Evolutionary conservation across 2,888 invertebrate genomes (phyloP), one percentile per base, ranked within the genome.

Genomic region (Polylopha cassiicola): DNA sequence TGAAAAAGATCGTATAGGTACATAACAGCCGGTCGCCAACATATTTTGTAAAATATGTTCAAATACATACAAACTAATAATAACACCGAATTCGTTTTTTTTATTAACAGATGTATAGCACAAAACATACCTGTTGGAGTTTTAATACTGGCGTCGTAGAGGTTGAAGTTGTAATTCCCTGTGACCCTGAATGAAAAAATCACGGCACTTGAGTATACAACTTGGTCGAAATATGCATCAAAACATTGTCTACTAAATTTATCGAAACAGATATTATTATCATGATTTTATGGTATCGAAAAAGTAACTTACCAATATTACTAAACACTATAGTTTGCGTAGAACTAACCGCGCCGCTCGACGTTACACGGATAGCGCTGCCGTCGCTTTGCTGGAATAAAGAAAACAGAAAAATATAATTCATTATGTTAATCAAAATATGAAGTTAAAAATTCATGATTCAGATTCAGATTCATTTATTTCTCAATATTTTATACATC

Each of bases 241-340:
- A n/a, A n/a, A 3, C 16, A 21, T 15, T n/a, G 20, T 24, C 2
- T 22, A 7, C 3, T 9, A 10, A 22, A 15, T 3, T 21, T 9
- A 21, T 1, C 11, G 20, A 2, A 13, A 4, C 17, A 11, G 2
- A 16, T 4, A 29, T 5, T 3, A 20, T 9, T 7, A 7, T 8
- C 11, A 28, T n/a, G 9, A 14, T 5, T 16, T 5, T 8, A 14
- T 5, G 4, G 9, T 9, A 17, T 27, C 11, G 9, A 9, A 31
- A 24, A 18, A 28, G n/a, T n/a, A 20, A 58, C 73, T 65, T 45
- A 82, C 85, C 78, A 38, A 85, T 68, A 57, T 79, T 86, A 48
- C 84, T 73, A 53, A 86, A 59, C 37, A 86, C 82, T 64, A 86
- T 71, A 11, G 85, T 77, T 53, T 86, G 86, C 21, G 85, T 73